These are phyloP conservation scores for Gymnopithys bicolor DNA, from an alignment of 2,797 vertebrate genomes.

Conservation along the genomic window DNA sequence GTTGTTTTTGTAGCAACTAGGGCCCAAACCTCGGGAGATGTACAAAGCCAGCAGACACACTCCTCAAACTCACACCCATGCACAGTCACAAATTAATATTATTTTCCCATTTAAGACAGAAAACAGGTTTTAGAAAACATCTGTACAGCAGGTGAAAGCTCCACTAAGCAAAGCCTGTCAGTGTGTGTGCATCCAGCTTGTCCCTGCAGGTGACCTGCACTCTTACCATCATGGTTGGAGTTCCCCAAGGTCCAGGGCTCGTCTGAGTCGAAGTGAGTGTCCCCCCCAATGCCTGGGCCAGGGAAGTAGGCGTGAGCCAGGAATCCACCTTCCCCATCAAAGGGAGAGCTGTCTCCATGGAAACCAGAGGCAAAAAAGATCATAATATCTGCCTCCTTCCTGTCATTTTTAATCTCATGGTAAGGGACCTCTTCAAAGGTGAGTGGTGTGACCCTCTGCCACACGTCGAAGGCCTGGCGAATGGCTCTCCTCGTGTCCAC, in stretches of 20 bases:
- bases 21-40: background rate
- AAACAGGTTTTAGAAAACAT: background rate
- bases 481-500: conserved; percentile 93
- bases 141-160: background rate
- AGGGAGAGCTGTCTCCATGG: conserved; percentile 97
- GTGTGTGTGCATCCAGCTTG: background rate
- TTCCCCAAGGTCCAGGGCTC: conserved; percentile 97
- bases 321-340: conserved; percentile 97
- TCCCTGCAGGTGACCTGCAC: background rate
- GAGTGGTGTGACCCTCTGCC: conserved; percentile 95
- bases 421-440: conserved; percentile 95
- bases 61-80: background rate
- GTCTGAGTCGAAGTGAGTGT: conserved; percentile 97
- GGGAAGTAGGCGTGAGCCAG: conserved; percentile 98
- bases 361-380: conserved; percentile 99
- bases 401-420: conserved; percentile 94
- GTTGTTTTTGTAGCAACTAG: background rate
- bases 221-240: conserved; percentile 92
- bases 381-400: conserved; percentile 98
- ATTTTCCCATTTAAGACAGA: background rate
- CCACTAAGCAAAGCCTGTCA: background rate
- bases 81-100: background rate
- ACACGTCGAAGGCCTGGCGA: conserved; percentile 95
- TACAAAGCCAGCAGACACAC: background rate
- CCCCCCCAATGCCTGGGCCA: conserved; percentile 95